phyloP scores from a whole-genome alignment of 2,797 vertebrate genomes.

The Ctenopoma kingsleyae region DNA sequence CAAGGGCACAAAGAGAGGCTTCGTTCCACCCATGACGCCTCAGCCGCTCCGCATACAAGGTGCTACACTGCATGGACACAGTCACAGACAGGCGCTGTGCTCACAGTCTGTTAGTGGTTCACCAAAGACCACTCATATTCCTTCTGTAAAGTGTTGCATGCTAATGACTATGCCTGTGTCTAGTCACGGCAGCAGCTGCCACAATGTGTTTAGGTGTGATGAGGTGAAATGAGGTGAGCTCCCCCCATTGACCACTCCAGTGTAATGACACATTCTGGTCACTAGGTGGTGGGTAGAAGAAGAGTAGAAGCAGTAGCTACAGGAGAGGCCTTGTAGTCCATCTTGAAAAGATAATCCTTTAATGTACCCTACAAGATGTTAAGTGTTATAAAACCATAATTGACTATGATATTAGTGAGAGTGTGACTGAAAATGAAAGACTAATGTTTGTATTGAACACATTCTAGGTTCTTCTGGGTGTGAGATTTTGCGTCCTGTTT shows the following conservation, averaged over 20 bases:
- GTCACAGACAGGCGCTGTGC: slow-evolving; percentile 28
- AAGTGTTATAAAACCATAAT: not conserved
- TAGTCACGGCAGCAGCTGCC: slow-evolving; percentile 64
- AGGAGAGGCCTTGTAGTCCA: not conserved
- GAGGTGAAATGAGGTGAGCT: slow-evolving; percentile 76
- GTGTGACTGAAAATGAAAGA: slow-evolving; percentile 5
- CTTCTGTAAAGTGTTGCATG: slow-evolving; percentile 39
- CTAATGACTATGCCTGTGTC: slow-evolving; percentile 52
- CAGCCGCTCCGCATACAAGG: slow-evolving; percentile 82
- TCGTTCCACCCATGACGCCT: slow-evolving; percentile 80
- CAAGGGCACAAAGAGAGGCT: slow-evolving; percentile 80
- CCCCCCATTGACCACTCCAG: slow-evolving; percentile 49
- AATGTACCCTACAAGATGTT: not conserved
- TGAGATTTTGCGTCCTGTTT: slow-evolving; percentile 88
- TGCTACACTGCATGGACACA: slow-evolving; percentile 58
- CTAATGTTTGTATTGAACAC: slow-evolving; percentile 25
- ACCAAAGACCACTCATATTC: slow-evolving; percentile 34
- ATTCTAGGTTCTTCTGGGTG: slow-evolving; percentile 81
- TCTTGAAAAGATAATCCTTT: not conserved
- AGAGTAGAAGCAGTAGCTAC: slow-evolving; percentile 7
- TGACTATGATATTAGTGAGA: not conserved
- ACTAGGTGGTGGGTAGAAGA: slow-evolving; percentile 62
- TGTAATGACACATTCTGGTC: slow-evolving; percentile 60
- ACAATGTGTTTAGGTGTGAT: slow-evolving; percentile 69
- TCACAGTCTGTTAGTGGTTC: slow-evolving; percentile 29